Conservation (phyloP, 2,113 vertebrate species). For the Trochalopteron elliotii region DNA sequence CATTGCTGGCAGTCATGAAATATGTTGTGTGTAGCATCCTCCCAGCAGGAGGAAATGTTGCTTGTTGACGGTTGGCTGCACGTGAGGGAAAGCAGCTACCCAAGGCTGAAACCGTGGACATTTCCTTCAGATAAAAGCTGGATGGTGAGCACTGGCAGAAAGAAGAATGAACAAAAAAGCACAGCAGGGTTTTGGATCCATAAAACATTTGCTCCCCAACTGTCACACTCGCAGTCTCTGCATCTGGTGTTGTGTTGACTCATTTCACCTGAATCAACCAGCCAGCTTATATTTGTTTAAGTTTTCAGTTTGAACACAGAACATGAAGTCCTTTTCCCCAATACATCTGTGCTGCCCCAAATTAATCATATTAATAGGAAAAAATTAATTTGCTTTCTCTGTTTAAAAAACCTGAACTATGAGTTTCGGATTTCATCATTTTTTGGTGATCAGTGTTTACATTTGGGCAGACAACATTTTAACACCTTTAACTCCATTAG, state of each 20-base stretch:
- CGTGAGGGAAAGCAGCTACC: background rate
- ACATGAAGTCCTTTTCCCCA: background rate
- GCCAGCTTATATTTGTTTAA: slow-evolving; percentile 39
- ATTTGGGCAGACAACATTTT: background rate
- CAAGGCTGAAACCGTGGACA: background rate
- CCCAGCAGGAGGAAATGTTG: background rate
- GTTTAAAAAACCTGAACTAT: background rate
- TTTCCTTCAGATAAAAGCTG: slow-evolving; percentile 21
- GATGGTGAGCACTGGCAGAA: background rate
- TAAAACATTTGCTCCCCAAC: slow-evolving; percentile 62
- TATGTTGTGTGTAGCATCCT: background rate
- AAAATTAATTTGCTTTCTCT: background rate
- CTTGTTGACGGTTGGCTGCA: slow-evolving; percentile 24
- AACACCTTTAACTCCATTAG: background rate
- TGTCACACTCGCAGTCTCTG: slow-evolving; percentile 60
- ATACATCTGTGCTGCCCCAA: background rate
- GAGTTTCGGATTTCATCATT: background rate
- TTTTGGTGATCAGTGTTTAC: background rate
- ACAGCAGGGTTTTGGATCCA: slow-evolving; percentile 63
- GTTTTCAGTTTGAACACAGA: slow-evolving; percentile 37
- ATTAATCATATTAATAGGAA: background rate
- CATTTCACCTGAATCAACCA: slow-evolving; percentile 66
- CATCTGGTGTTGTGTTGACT: slow-evolving; percentile 68
- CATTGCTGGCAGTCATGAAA: slow-evolving; percentile 3
- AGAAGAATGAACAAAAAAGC: slow-evolving; percentile 58